Evolutionary conservation across 2,797 vertebrate genomes (phyloP), one percentile per base, ranked within the genome.

Genomic region (Trachops cirrhosus): DNA sequence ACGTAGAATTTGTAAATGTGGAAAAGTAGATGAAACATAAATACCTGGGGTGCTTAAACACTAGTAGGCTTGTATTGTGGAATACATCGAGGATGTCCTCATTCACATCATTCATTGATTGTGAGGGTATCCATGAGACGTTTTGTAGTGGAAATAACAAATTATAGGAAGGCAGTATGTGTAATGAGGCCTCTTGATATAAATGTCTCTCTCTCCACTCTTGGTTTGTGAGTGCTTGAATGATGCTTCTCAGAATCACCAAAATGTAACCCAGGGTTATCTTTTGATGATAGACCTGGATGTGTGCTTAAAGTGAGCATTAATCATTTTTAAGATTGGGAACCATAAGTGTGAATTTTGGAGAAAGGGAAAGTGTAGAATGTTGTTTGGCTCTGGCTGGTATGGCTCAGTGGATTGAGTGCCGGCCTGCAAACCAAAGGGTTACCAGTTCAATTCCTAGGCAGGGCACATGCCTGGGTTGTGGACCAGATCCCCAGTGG

Each of bases 1-100:
- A 64, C 19, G 50, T 5, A 70, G 67, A 73, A 44, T 86, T 19
- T 78, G 5, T 78, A 73, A 92, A 39, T 68, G 15, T 86, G 70
- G 74, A 82, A 86, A 91, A 91, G 78, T 71, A 77, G 48, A 32
- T 84, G 82, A 83, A 95, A 46, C 6, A 41, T 68, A 80, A 96
- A 46, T 93, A 19, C 15, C 29, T 34, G 26, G 11, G 50, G 46
- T 68, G 11, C 44, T 89, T 85, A 89, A 64, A 67, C 37, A 48
- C 41, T 18, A 29, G 5, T 39, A 14, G 74, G 16, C n/a, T 79
- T 93, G 16, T 44, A 15, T 73, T 52, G 39, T 54, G 5, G 9
- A 71, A 37, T 92, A 57, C 79, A 19, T 54, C 14, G 4, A 68
- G 82, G 41, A 46, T 32, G 9, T 46, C 16, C 15, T 96, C 46